Evolutionary conservation across 53 echinoderm and acorn worm genomes (phyloP).

Genomic region (Mesocentrotus franciscanus): DNA sequence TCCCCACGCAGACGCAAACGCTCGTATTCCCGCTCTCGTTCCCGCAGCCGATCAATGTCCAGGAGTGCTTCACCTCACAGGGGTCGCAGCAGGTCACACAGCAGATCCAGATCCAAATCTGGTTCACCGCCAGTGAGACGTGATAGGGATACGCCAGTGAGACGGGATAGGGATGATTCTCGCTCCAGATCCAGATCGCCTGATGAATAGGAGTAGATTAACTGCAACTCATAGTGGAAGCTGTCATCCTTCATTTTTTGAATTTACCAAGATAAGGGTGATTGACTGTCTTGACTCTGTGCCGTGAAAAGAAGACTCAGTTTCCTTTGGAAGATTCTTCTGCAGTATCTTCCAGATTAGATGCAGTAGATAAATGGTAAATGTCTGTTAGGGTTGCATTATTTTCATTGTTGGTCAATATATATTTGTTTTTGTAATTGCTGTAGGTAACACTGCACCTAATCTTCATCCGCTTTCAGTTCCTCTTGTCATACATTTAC

Average conservation of each 20-base stretch:
- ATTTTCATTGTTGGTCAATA: not conserved
- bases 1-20: slow-evolving; percentile 59
- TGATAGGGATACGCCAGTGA: not conserved
- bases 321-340: not conserved
- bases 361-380: slow-evolving; percentile 50
- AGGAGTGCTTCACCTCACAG: slow-evolving; percentile 34
- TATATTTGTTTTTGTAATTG: not conserved
- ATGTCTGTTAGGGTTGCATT: slow-evolving; percentile 3
- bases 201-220: slow-evolving; percentile 46
- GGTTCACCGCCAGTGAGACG: slow-evolving; percentile 8
- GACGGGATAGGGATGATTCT: slow-evolving; percentile 28
- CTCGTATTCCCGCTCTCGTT: slow-evolving; percentile 44
- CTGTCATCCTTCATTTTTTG: not conserved
- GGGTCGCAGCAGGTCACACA: slow-evolving; percentile 46
- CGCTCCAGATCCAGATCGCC: slow-evolving; percentile 47
- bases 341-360: slow-evolving; percentile 4
- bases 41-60: slow-evolving; percentile 55
- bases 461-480: too few species aligned
- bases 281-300: not conserved
- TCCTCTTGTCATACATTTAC: not conserved
- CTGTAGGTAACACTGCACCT: not conserved
- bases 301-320: not conserved
- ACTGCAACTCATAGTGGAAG: not conserved
- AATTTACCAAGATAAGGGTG: not conserved
- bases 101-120: slow-evolving; percentile 1